Conservation (phyloP, 2,797 vertebrate species). For the Malurus splendens region DNA sequence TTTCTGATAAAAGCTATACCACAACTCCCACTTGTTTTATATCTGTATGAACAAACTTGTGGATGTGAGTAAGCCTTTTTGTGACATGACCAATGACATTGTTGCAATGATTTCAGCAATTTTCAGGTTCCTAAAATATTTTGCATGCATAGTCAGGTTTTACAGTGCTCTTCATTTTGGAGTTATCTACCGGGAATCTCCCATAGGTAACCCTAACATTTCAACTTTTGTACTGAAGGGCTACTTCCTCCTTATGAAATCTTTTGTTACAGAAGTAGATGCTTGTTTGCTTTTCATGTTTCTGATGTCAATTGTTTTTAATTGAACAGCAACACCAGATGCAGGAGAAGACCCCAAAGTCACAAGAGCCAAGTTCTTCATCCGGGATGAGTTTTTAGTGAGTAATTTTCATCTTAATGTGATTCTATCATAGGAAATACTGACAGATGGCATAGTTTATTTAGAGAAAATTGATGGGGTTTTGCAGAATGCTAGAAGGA, state of each 20-base stretch:
- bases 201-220: neutral
- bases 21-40: neutral
- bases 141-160: neutral
- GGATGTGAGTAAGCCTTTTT: neutral
- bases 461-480: neutral
- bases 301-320: conserved; percentile 31
- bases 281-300: neutral
- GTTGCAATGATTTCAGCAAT: neutral
- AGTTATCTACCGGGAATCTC: neutral
- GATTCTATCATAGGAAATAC: conserved; percentile 15
- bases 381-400: conserved; percentile 96
- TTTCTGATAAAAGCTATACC: neutral
- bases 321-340: conserved; percentile 87
- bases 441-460: conserved; percentile 8
- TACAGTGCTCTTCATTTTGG: neutral
- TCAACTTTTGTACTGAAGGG: neutral
- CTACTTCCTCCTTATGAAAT: neutral
- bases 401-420: conserved; percentile 56
- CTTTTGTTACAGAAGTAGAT: neutral
- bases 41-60: neutral
- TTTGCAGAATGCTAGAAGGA: conserved; percentile 10
- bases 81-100: neutral
- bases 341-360: conserved; percentile 96
- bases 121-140: neutral
- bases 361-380: conserved; percentile 98